These are phyloP conservation scores for Chrysolina haemoptera DNA, from an alignment of 2,888 invertebrate species.

Conservation along the genomic window DNA sequence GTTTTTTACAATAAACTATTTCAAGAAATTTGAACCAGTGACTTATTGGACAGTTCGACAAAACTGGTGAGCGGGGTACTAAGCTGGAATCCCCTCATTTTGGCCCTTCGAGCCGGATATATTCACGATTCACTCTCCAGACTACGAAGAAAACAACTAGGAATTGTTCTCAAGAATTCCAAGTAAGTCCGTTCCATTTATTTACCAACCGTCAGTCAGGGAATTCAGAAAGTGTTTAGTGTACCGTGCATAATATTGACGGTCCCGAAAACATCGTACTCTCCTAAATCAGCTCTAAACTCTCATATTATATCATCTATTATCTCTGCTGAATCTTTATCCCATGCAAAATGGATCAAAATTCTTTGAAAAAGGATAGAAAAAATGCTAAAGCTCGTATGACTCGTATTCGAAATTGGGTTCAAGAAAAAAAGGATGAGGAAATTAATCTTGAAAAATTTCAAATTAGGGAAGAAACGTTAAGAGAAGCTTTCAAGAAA, in stretches of 20 bases:
- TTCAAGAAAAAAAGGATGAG: background rate
- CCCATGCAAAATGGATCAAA: background rate
- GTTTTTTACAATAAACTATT: background rate
- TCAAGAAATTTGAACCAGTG: background rate
- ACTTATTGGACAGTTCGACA: background rate
- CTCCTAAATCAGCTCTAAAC: background rate
- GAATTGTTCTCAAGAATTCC: background rate
- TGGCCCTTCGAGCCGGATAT: background rate
- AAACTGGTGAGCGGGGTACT: background rate
- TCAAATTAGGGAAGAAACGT: background rate
- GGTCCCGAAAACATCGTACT: background rate
- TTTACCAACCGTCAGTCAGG: background rate
- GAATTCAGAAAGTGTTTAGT: background rate
- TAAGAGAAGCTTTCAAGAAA: background rate
- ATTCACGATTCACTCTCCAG: background rate
- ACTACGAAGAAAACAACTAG: background rate
- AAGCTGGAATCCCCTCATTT: background rate
- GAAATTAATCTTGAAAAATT: background rate
- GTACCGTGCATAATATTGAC: background rate
- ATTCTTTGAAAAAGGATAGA: background rate
- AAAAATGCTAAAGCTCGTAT: background rate
- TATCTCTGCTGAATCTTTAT: background rate
- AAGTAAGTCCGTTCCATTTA: background rate
- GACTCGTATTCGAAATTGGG: background rate
- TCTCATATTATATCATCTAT: background rate